Conservation (phyloP, 2,113 vertebrate species). For the Varanus komodoensis region DNA sequence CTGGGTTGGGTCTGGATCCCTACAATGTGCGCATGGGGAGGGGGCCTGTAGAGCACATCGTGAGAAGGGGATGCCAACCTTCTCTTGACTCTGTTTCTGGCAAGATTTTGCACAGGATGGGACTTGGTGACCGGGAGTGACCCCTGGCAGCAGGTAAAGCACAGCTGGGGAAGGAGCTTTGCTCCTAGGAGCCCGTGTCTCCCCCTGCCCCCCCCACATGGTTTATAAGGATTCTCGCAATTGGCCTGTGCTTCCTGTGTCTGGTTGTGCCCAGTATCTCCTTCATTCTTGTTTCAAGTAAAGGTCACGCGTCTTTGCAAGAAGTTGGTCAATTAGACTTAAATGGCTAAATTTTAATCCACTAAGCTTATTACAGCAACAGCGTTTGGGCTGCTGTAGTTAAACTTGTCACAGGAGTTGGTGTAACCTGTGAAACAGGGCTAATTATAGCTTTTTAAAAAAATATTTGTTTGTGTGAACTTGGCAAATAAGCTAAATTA, state of each 20-base stretch:
- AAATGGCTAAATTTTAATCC: conserved; percentile 67
- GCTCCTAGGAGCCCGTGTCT: background rate
- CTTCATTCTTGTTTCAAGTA: background rate
- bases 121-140: background rate
- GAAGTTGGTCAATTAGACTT: conserved; percentile 56
- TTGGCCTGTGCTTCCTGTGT: background rate
- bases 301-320: conserved; percentile 54
- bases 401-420: conserved; percentile 49
- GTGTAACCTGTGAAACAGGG: background rate
- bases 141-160: background rate
- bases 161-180: background rate
- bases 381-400: background rate
- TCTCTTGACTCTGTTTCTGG: background rate
- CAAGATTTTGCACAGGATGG: background rate
- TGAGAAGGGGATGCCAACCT: background rate
- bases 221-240: background rate
- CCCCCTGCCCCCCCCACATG: too few species aligned
- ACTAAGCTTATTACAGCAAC: conserved; percentile 56
- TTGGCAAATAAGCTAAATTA: background rate
- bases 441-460: background rate
- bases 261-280: background rate
- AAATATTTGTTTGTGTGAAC: rapidly evolving
- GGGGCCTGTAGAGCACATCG: background rate
- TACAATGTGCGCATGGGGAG: background rate
- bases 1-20: background rate